Evolutionary conservation across 2,797 vertebrate genomes (phyloP).

Genomic region (Anniella stebbinsi): DNA sequence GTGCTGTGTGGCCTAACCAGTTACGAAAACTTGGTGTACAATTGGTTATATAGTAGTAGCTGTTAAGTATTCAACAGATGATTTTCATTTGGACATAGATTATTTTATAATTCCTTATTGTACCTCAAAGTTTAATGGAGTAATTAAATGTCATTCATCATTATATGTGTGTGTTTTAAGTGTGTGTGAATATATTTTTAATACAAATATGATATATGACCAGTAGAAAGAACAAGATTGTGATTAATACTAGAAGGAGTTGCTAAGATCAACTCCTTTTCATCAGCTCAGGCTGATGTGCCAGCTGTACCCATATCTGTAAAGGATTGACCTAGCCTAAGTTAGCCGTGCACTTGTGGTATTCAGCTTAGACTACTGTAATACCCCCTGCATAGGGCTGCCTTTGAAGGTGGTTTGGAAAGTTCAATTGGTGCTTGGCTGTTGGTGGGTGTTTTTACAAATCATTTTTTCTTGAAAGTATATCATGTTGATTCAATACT

Average conservation of each 20-base stretch:
- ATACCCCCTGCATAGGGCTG: neutral
- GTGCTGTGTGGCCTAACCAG: too few relatives aligned
- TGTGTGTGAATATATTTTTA: slow-evolving; percentile 35
- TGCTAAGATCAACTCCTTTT: neutral
- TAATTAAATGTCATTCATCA: neutral
- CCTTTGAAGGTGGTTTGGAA: neutral
- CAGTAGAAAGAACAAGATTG: slow-evolving; percentile 27
- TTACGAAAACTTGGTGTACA: too few relatives aligned
- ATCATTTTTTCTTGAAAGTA: neutral
- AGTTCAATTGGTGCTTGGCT: neutral
- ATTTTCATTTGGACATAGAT: slow-evolving; percentile 17
- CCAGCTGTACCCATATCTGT: neutral
- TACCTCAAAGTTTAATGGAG: slow-evolving; percentile 37
- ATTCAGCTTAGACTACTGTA: neutral
- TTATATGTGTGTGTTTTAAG: too few relatives aligned
- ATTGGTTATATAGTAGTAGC: neutral
- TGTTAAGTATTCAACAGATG: neutral
- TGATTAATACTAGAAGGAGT: neutral
- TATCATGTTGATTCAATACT: neutral
- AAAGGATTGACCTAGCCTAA: neutral
- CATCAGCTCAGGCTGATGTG: neutral
- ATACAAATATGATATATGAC: slow-evolving; percentile 55
- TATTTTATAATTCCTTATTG: slow-evolving; percentile 37
- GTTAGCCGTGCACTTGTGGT: neutral
- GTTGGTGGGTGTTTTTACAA: neutral